Evolutionary conservation across 2,797 vertebrate species (phyloP).

Genomic region (Enteromius viviparus): DNA sequence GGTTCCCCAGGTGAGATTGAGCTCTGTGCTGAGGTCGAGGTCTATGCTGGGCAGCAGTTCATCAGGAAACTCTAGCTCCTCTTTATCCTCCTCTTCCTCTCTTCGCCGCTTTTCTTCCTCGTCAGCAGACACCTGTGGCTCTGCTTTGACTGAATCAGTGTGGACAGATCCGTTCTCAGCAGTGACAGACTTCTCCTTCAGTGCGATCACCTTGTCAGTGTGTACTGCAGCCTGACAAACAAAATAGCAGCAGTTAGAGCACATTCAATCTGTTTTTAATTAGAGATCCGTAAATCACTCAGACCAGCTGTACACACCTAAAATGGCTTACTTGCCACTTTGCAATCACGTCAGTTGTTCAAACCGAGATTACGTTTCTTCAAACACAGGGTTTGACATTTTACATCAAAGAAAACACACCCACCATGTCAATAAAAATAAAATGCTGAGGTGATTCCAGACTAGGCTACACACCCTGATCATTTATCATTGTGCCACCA

Average conservation of each 20-base stretch:
- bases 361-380: constrained; percentile 20
- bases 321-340: constrained; percentile 20
- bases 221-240: constrained; percentile 67
- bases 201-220: constrained; percentile 57
- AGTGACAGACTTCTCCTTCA: constrained; percentile 45
- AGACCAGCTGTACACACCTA: neutral
- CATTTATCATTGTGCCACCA: constrained; percentile 38
- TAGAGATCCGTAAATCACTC: constrained; percentile 22
- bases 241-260: constrained; percentile 35
- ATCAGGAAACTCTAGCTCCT: constrained; percentile 82
- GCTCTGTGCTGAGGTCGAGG: constrained; percentile 82
- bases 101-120: constrained; percentile 53
- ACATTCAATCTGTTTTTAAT: constrained; percentile 17
- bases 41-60: constrained; percentile 82
- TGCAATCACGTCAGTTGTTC: constrained; percentile 32
- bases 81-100: constrained; percentile 65
- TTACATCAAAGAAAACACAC: constrained; percentile 43
- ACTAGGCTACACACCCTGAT: constrained; percentile 48
- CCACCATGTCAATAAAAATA: constrained; percentile 36
- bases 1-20: constrained; percentile 78
- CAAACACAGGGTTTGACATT: constrained; percentile 25
- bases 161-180: constrained; percentile 51
- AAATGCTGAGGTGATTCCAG: constrained; percentile 13
- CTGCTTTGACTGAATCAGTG: constrained; percentile 57
- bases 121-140: constrained; percentile 61